Evolutionary conservation across 2,797 vertebrate species (phyloP), one percentile per base, ranked within the genome.

Genomic region (Neosalanx taihuensis): DNA sequence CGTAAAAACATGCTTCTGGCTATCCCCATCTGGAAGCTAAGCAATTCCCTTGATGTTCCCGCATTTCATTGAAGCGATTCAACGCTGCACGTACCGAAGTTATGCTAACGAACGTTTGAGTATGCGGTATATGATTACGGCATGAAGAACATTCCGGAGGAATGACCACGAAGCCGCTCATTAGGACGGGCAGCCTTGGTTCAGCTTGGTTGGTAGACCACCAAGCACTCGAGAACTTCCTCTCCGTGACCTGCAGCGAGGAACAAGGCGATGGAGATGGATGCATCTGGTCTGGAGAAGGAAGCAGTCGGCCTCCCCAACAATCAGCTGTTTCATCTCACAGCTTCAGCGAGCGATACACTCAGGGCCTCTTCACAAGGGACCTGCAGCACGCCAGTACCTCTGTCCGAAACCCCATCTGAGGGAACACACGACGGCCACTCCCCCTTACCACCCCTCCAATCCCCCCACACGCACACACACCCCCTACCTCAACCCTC

Each of bases 321-420:
- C 63, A 76, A 76, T 82, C 76, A 78, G 72, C 80, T 82, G 72
- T 71, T 75, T 79, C 66, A 78, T 76, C 69, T 68, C 70, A 70
- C 58, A 64, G 72, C 33, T 81, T 77, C 62, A 72, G 78, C 75
- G 69, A 83, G 86, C 72, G 62, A 82, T 73, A 78, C 74, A 60
- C 74, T 41, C 15, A 63, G 63, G 59, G 9, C 41, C 63, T 66
- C 69, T 41, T 26, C 1, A 26, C 59, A 74, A 15, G 66, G 53
- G 82, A 72, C 79, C 77, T 56, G 17, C 74, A 69, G 78, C 18
- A 13, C 78, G 64, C 75, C 77, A 82, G 23, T 68, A 70, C 73
- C 73, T 84, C 73, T 75, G 79, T 81, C 84, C 73, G 71, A 85
- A 79, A 76, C 59, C 72, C 62, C 72, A 49, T 82, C 83, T 83